phyloP scores from a whole-genome alignment of 2,797 vertebrate species.

The Aphelocoma californica region DNA sequence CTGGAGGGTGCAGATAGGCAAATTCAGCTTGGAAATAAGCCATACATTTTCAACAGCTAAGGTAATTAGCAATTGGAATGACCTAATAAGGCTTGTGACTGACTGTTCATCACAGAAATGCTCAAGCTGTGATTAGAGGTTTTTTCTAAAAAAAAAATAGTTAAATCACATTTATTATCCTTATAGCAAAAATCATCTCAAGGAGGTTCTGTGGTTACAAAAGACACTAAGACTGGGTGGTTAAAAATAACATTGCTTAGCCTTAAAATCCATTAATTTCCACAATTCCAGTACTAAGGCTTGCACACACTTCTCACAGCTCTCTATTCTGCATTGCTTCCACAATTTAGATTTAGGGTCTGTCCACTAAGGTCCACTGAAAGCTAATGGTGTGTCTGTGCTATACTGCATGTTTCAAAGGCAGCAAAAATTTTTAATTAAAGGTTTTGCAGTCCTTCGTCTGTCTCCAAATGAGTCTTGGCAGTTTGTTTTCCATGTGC shows the following conservation, averaged over 20 bases:
- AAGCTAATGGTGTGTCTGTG: neutral
- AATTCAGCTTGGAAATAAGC: constrained; percentile 13
- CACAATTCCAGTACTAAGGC: neutral
- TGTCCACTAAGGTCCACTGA: neutral
- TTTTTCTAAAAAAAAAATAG: neutral
- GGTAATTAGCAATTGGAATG: neutral
- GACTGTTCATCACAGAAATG: neutral
- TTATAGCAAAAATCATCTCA: neutral
- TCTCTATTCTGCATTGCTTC: neutral
- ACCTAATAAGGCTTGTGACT: neutral
- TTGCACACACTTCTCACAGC: neutral
- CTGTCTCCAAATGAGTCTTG: neutral
- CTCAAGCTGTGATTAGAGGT: neutral
- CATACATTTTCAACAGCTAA: neutral
- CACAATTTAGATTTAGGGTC: neutral
- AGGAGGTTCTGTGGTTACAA: neutral
- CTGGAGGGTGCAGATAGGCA: neutral
- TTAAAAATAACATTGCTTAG: neutral
- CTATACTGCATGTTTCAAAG: neutral
- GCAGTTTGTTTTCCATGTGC: neutral
- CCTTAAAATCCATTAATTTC: neutral
- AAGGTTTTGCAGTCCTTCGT: neutral
- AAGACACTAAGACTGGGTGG: neutral
- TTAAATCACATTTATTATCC: neutral
- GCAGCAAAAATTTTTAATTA: neutral